These are phyloP conservation scores for Ptilorrhoa leucosticta DNA, from an alignment of 2,113 vertebrate species.

Conservation along the genomic window DNA sequence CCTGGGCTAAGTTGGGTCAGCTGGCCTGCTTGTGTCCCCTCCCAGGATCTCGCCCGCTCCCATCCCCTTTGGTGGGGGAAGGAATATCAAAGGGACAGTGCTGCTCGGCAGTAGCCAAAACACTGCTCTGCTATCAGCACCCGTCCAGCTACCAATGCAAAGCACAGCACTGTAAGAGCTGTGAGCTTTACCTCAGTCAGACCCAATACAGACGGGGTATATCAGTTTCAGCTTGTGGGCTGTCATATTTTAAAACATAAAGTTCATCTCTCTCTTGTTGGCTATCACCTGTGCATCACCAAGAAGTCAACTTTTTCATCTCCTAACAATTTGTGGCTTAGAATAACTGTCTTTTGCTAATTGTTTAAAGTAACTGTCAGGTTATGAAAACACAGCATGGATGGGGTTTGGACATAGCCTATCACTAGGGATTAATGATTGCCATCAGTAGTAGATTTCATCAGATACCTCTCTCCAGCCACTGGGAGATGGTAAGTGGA, in stretches of 20 bases:
- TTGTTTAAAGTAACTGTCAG: not conserved
- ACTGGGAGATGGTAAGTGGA: not conserved
- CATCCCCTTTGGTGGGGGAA: no score
- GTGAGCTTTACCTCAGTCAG: no score
- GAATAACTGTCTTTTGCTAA: not conserved
- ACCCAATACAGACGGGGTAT: no score
- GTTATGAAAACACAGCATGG: not conserved
- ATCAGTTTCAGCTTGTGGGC: not conserved
- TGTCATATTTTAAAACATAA: not conserved
- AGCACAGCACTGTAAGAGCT: no score
- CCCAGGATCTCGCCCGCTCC: no score
- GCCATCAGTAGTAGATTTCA: not conserved
- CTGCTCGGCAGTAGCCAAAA: no score
- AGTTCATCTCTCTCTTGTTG: not conserved
- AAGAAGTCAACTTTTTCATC: not conserved
- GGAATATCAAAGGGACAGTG: no score
- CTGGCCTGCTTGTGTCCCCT: no score
- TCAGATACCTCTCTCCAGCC: not conserved
- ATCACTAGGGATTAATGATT: not conserved
- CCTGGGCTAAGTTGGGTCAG: no score
- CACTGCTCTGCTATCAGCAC: no score
- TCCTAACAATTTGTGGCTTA: not conserved
- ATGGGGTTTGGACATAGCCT: not conserved
- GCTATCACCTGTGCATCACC: not conserved
- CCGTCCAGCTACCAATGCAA: no score